Evolutionary conservation across 2,888 invertebrate species (phyloP), one percentile per base, ranked within the genome.

Genomic region (Pristionchus arcanus): DNA sequence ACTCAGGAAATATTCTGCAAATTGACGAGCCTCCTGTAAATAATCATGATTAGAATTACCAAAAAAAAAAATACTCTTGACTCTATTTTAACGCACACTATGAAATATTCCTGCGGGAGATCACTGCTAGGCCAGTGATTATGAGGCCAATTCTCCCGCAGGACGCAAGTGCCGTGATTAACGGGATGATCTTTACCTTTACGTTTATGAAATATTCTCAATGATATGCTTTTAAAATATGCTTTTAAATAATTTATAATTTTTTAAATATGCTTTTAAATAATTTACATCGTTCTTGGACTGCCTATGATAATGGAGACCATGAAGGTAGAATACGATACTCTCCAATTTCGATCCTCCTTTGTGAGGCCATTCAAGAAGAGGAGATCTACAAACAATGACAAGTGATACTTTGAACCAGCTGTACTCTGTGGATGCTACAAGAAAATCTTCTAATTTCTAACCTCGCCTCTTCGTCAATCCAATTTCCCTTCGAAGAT

Each of bases 1-100:
- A 49, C 68, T 71, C n/a, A 87, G 71, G 53, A 87, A 87, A 25
- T 71, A 49, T n/a, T 87, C 49, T 19, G 71, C 68, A 25, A 42
- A 71, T 28, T 49, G 21, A 49, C 42, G 53, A 21, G 87, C 49
- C 25, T 87, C 87, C 87, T 87, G 34, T 37, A 63, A 49, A 5
- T 25, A 68, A n/a, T 25, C 0, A 68, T 15, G 25, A 21, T 34
- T 19, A 7, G 13, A 19, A 21, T 71, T 34, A 59, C 2, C 28
- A 11, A 59, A 25, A 31, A 59, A 59, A 16, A 9, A 13, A 59
- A 85, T 21, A 19, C 42, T 25, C 5, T n/a, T n/a, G n/a, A n/a
- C n/a, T n/a, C n/a, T n/a, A n/a, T n/a, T n/a, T n/a, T n/a, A n/a
- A n/a, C n/a, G n/a, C n/a, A n/a, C n/a, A n/a, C n/a, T n/a, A n/a